Evolutionary conservation across 30 jellyfish, hydroid and myxozoan genomes (phyloP), one percentile per base, ranked within the genome.

Genomic region (Aurelia sp.): DNA sequence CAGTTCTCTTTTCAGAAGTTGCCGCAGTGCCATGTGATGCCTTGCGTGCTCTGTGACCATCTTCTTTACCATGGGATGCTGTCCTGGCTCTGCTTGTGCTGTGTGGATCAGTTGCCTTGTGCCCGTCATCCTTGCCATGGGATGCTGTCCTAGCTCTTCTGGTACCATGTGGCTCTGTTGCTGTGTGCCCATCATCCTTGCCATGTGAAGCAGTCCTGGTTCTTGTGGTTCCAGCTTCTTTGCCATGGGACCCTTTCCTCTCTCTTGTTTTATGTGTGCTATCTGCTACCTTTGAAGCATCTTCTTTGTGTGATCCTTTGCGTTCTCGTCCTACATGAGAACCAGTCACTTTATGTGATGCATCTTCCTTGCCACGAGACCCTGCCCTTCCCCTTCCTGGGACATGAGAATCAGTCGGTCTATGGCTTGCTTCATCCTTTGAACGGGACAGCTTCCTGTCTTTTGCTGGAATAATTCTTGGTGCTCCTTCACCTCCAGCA

Each of bases 1-100:
- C 53, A 18, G 86, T 84, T 64, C 91, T 77, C 91, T 78, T 88
- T 55, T 88, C 96, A 8, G 78, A 3, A 47, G 68, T 22, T 17
- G 81, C 24, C 5, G 82, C 80, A 18, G 80, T 30, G 21, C 84
- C 84, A 60, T 67, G 82, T 31, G 84, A 47, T 65, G 67, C 81
- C 48, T 71, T 48, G 63, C 80, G 72, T 7, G 44, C 51, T 35
- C 82, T 31, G 63, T 27, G 63, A 44, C 50, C 72, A 22, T 31
- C 84, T 15, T 63, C 81, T 52, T 47, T 79, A 5, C 81, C 80
- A 63, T 79, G 89, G 48, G 81, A 59, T 13, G 57, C 63, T 65
- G 65, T 79, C 17, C 80, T 79, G n/a, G 65, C 89, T 38, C 89
- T 63, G 22, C 84, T 33, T 1, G 18, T 48, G 2, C 21, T 10